Percentiles rank a stretch among this genome's conserved stretches.
phyloP scores from a whole-genome alignment of 2,888 invertebrate species.

The Herminia tarsipennalis region DNA sequence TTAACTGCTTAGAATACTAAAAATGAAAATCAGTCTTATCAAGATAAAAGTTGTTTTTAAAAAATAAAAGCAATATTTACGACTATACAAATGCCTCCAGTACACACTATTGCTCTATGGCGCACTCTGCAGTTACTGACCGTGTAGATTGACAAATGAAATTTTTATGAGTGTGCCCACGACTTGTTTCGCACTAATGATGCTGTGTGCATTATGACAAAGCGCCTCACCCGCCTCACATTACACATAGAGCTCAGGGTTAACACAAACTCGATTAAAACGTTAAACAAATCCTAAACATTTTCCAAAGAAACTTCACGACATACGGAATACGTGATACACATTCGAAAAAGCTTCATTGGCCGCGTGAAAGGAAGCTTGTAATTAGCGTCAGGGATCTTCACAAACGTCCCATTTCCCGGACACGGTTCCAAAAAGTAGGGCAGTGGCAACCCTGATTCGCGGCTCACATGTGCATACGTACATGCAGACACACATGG shows the following conservation, averaged over 20 bases:
- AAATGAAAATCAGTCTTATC: too few relatives aligned
- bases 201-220: constrained; percentile 55
- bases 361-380: constrained; percentile 43
- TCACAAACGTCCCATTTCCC: constrained; percentile 41
- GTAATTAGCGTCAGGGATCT: constrained; percentile 47
- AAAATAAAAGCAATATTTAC: too few relatives aligned
- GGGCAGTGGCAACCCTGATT: constrained; percentile 54
- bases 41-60: too few relatives aligned
- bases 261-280: constrained; percentile 40
- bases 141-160: constrained; percentile 73
- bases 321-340: constrained; percentile 45
- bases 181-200: constrained; percentile 64
- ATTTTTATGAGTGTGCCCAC: constrained; percentile 66
- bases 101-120: constrained; percentile 24
- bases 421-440: constrained; percentile 38
- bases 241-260: constrained; percentile 29
- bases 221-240: constrained; percentile 34
- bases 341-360: constrained; percentile 43
- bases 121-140: constrained; percentile 40
- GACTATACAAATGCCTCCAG: neutral
- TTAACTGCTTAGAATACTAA: too few relatives aligned
- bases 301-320: constrained; percentile 30
- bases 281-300: constrained; percentile 34
- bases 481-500: constrained; percentile 25
- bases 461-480: constrained; percentile 19